Percentiles rank a stretch among this genome's conserved stretches.
These are phyloP conservation scores for Megalonaias nervosa DNA, from an alignment of 1,140 invertebrate species.

Conservation along the genomic window DNA sequence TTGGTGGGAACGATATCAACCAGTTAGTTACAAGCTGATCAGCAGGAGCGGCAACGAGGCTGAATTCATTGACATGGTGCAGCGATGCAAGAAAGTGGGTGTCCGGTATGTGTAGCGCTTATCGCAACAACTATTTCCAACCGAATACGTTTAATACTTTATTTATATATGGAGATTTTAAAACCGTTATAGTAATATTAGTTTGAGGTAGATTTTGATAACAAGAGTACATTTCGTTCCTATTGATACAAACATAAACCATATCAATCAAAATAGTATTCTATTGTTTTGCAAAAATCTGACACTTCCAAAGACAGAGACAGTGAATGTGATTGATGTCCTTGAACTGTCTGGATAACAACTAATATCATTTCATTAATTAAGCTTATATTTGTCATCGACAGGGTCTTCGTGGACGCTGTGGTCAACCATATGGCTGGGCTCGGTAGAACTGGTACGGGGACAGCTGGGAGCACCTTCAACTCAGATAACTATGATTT, in stretches of 20 bases:
- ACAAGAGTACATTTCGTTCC: neutral
- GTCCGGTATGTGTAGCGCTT: conserved; percentile 72
- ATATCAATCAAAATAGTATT: neutral
- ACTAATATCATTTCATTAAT: neutral
- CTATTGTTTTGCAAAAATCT: neutral
- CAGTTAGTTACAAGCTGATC: conserved; percentile 84
- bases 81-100: conserved; percentile 80
- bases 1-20: conserved; percentile 90
- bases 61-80: conserved; percentile 82
- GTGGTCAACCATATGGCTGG: conserved; percentile 91
- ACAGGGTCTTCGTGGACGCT: conserved; percentile 86
- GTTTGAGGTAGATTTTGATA: neutral
- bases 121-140: neutral
- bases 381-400: conserved; percentile 7
- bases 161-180: neutral
- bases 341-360: neutral
- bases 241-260: neutral
- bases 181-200: neutral
- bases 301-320: neutral
- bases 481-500: conserved; percentile 68
- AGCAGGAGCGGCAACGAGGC: conserved; percentile 83
- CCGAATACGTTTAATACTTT: neutral
- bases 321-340: neutral
- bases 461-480: conserved; percentile 56
- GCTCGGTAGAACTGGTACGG: conserved; percentile 47